phyloP scores from a whole-genome alignment of 2,797 vertebrate genomes.

The Botia kubotai region DNA sequence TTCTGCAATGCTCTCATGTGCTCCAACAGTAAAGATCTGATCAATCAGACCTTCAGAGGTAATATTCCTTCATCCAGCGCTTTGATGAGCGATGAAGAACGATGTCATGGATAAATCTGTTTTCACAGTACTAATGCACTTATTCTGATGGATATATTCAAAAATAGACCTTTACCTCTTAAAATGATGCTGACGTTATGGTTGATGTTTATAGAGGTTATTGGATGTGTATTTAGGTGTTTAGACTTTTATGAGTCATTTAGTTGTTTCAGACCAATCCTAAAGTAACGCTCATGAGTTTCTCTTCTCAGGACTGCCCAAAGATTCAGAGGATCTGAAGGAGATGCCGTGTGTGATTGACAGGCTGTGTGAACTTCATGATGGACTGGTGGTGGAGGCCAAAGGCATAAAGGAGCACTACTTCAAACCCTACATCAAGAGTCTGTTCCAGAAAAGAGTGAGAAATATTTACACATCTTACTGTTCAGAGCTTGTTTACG shows the following conservation, averaged over 20 bases:
- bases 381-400: conserved; percentile 92
- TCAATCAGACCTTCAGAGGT: conserved; percentile 93
- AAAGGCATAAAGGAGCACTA: conserved; percentile 98
- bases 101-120: background rate
- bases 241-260: too few relatives aligned
- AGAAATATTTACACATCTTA: background rate
- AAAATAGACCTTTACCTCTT: background rate
- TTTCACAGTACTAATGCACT: background rate
- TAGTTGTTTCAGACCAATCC: too few relatives aligned
- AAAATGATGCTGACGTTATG: background rate
- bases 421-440: conserved; percentile 94
- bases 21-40: conserved; percentile 88
- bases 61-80: background rate
- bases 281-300: background rate
- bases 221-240: too few relatives aligned
- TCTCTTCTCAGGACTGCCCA: conserved; percentile 79
- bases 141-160: background rate
- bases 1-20: conserved; percentile 91
- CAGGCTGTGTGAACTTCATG: conserved; percentile 88
- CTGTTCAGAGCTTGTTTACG: background rate
- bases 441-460: conserved; percentile 90
- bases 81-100: background rate
- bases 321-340: conserved; percentile 67
- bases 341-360: conserved; percentile 87
- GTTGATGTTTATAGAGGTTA: too few relatives aligned